phyloP scores from a whole-genome alignment of 2,888 invertebrate species.

The Drosophila antonietae region DNA sequence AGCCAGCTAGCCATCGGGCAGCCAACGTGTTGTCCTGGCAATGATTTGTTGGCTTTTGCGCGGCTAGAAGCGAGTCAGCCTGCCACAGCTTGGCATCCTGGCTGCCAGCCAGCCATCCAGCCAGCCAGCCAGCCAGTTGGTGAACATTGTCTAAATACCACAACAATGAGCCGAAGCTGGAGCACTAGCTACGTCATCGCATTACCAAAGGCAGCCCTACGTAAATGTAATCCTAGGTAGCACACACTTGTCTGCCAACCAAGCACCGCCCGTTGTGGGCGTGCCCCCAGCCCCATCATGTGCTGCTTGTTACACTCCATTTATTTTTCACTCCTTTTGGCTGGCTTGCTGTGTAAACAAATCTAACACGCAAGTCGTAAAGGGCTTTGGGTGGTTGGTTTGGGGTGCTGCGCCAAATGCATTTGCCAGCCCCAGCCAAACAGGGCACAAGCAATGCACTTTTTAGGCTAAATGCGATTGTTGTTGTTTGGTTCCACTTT shows the following conservation, averaged over 20 bases:
- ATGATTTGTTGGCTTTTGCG: constrained; percentile 77
- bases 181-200: constrained; percentile 62
- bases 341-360: constrained; percentile 57
- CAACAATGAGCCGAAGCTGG: constrained; percentile 33
- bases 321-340: constrained; percentile 77
- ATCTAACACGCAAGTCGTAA: constrained; percentile 56
- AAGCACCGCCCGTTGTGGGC: too few relatives aligned
- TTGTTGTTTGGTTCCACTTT: constrained; percentile 43
- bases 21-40: constrained; percentile 65
- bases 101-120: constrained; percentile 24
- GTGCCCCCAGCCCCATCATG: neutral
- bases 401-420: constrained; percentile 30
- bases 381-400: constrained; percentile 25
- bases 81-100: constrained; percentile 5
- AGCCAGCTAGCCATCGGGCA: constrained; percentile 8
- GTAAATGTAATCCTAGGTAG: constrained; percentile 73
- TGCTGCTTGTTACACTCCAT: constrained; percentile 69
- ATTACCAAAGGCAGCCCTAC: constrained; percentile 67
- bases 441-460: constrained; percentile 46
- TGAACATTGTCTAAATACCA: constrained; percentile 56
- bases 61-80: constrained; percentile 45
- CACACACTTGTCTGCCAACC: neutral
- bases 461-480: constrained; percentile 58
- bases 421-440: constrained; percentile 23
- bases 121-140: constrained; percentile 3